Evolutionary conservation across 2,888 invertebrate genomes (phyloP), one percentile per base, ranked within the genome.

Genomic region (Eristalis pertinax): DNA sequence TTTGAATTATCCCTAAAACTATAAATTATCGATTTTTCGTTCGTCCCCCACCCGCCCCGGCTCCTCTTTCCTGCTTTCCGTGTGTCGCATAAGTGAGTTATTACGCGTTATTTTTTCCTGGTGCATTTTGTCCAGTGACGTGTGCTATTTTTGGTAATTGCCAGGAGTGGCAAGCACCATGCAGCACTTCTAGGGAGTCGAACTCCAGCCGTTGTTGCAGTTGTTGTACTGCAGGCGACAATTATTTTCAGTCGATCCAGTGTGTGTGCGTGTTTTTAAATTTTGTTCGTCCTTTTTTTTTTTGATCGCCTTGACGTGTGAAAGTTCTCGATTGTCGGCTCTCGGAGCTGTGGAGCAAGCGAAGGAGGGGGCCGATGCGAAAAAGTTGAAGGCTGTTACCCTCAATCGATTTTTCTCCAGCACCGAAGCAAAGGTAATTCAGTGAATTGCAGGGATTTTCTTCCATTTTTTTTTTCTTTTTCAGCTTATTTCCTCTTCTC

Each of bases 21-120:
- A 69, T 74, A 65, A 68, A 58, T 56, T 73, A 84, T 84, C 26
- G 84, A 84, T 76, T 84, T n/a, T 80, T 60, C 5, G 13, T 13
- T 5, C 38, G n/a, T 56, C 10, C 4, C 32, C 32, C 32, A 4
- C 8, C 10, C 1, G 11, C 22, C 19, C 22, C 15, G 24, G 10
- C 64, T 19, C 43, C 11, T 32, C 41, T 29, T 29, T 38, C 3
- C 2, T 26, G 26, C 4, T 26, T 26, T 26, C 26, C 26, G 4
- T 26, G 1, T 35, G 0, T 72, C 24, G 62, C 58, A 29, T 65
- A 41, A 38, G 38, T 38, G 38, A 0, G 38, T 13, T 38, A 38
- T 38, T 38, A 38, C 11, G 38, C 38, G 38, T 38, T 38, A 38
- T 15, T 43, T 13, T 41, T 15, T 4, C 1, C n/a, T 32, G 32